phyloP scores from a whole-genome alignment of 2,888 invertebrate genomes.

The Aphidius colemani region DNA sequence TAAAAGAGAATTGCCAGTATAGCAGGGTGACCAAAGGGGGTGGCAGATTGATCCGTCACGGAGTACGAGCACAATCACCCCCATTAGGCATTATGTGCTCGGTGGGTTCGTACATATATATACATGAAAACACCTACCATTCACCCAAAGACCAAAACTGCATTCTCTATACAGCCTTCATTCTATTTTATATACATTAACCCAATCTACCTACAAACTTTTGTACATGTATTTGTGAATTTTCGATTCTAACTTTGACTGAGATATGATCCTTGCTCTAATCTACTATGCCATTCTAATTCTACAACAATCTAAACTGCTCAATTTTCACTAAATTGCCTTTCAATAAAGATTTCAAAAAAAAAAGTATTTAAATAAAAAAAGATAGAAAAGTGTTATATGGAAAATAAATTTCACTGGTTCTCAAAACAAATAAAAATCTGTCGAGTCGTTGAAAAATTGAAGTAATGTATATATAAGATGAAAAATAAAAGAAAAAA shows the following conservation, averaged over 20 bases:
- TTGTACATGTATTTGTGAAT: conserved; percentile 11
- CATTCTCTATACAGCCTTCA: neutral
- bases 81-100: conserved; percentile 60
- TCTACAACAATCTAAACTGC: neutral
- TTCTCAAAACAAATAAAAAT: neutral
- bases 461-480: neutral
- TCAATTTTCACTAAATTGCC: neutral
- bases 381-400: neutral
- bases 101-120: conserved; percentile 38
- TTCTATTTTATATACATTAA: conserved; percentile 15
- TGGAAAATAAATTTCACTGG: no score
- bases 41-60: conserved; percentile 61
- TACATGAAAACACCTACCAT: conserved; percentile 35
- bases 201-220: conserved; percentile 15
- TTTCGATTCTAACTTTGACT: conserved; percentile 26
- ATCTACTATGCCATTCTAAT: conserved; percentile 40
- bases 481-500: no score
- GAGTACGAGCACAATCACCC: conserved; percentile 59
- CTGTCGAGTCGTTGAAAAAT: neutral
- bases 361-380: neutral
- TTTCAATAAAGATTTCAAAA: neutral
- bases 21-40: conserved; percentile 47
- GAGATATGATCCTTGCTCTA: conserved; percentile 54
- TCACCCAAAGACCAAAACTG: conserved; percentile 29
- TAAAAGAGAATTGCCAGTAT: conserved; percentile 38